Conservation (phyloP, 2,113 vertebrate species). For the Suricata suricatta region DNA sequence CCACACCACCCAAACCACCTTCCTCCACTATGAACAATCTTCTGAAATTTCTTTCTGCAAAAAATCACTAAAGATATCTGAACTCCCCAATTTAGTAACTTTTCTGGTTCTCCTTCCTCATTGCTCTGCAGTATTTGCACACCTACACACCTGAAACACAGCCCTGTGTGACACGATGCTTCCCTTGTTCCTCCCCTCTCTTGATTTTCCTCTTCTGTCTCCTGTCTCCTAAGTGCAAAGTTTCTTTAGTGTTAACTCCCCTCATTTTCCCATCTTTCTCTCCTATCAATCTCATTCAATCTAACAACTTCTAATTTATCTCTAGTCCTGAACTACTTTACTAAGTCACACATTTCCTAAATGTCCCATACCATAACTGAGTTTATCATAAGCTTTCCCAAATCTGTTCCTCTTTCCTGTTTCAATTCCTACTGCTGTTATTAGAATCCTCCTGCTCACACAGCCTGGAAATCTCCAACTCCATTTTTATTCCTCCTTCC, state of each 20-base stretch:
- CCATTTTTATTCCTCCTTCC: not conserved
- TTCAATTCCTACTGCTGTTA: not conserved
- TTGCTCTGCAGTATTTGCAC: not conserved
- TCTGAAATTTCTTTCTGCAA: slow-evolving; percentile 16
- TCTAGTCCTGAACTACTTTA: not conserved
- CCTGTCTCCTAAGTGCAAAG: not conserved
- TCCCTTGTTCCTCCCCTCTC: not conserved
- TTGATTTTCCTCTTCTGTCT: not conserved
- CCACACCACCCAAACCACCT: not conserved
- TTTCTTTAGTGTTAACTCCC: not conserved
- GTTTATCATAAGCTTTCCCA: not conserved
- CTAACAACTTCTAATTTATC: not conserved
- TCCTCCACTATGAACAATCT: not conserved
- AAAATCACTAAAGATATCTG: not conserved
- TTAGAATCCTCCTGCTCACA: not conserved
- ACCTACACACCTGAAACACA: not conserved
- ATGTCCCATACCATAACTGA: not conserved
- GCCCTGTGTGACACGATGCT: not conserved
- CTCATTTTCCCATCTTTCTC: not conserved
- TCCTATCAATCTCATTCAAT: not conserved
- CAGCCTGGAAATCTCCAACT: not conserved
- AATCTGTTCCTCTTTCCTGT: not conserved
- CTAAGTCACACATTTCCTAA: not conserved
- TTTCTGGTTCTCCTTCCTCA: not conserved
- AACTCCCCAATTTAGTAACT: not conserved